A percentile compares a stretch with the other conserved stretches of the same genome.
Evolutionary conservation across 2,888 invertebrate species (phyloP).

Genomic region (Caenorhabditis becei): DNA sequence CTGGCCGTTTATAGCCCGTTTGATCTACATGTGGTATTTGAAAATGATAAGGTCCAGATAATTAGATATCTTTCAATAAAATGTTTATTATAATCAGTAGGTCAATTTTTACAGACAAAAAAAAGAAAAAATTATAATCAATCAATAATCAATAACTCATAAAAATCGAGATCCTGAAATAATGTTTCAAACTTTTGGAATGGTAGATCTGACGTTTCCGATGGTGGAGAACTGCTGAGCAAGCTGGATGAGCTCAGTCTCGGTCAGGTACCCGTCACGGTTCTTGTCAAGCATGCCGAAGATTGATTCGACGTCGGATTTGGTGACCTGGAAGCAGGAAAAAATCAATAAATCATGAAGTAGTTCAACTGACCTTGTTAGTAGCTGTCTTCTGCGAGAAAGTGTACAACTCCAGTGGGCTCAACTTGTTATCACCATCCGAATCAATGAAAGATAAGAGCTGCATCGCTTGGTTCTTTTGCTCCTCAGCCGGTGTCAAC

Average conservation of each 20-base stretch:
- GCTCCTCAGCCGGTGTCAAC: conserved; percentile 64
- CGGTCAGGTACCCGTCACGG: conserved; percentile 50
- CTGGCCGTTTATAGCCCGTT: conserved; percentile 57
- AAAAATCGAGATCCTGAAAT: background rate
- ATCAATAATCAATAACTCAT: conserved; percentile 15
- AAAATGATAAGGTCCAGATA: conserved; percentile 28
- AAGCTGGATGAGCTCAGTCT: conserved; percentile 46
- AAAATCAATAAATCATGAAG: background rate
- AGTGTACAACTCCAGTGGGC: conserved; percentile 68
- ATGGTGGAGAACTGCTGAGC: conserved; percentile 57
- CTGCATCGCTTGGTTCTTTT: conserved; percentile 75
- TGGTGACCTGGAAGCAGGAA: conserved; percentile 44
- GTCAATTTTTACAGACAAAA: conserved; percentile 1
- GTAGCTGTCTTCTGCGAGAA: conserved; percentile 69
- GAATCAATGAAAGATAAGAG: conserved; percentile 74
- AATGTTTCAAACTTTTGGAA: conserved; percentile 49
- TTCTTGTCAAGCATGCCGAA: conserved; percentile 55
- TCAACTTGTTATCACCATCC: conserved; percentile 74
- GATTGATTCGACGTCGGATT: conserved; percentile 53
- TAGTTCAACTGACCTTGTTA: conserved; percentile 42
- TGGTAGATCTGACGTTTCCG: conserved; percentile 45
- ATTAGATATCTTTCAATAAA: conserved; percentile 1
- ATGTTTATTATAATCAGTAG: background rate
- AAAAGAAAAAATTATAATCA: conserved; percentile 8
- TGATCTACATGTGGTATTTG: conserved; percentile 49